Percentiles rank a stretch among this genome's conserved stretches.
Conservation (phyloP, 2,797 vertebrate species). For the Myoxocephalus aenaeus region DNA sequence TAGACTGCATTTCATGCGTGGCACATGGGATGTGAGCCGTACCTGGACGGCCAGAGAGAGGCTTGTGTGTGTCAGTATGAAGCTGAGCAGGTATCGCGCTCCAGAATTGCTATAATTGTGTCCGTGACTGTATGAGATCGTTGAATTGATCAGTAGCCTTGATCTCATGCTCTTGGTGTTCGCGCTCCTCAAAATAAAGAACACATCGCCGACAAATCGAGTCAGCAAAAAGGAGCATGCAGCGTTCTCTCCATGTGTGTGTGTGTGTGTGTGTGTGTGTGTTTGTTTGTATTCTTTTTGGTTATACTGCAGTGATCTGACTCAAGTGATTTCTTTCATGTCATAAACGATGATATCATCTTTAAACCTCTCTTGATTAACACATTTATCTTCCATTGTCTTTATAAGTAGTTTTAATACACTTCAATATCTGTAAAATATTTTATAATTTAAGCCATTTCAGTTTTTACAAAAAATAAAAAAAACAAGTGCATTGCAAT, state of each 20-base stretch:
- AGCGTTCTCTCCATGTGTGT: neutral
- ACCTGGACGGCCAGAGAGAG: too few relatives aligned
- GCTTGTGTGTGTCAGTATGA: too few relatives aligned
- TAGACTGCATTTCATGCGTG: neutral
- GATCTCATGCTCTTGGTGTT: neutral
- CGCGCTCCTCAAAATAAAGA: neutral
- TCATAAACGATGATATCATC: neutral
- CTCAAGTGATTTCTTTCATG: neutral
- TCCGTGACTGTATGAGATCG: neutral
- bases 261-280: neutral
- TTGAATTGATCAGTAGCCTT: neutral
- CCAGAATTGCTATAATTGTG: neutral
- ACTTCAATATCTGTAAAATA: neutral
- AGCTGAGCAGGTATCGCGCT: neutral
- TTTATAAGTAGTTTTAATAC: neutral
- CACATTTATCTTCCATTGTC: neutral
- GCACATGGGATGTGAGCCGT: too few relatives aligned
- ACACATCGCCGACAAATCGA: neutral
- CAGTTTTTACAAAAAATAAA: neutral
- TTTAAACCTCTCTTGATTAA: neutral
- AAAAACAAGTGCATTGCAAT: slow-evolving; percentile 1
- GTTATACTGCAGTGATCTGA: neutral
- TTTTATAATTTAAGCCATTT: neutral
- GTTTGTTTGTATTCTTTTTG: neutral
- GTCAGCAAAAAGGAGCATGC: neutral